Base-by-base conservation (phyloP, 2,888 invertebrate genomes). In the Volucella inanis region DNA sequence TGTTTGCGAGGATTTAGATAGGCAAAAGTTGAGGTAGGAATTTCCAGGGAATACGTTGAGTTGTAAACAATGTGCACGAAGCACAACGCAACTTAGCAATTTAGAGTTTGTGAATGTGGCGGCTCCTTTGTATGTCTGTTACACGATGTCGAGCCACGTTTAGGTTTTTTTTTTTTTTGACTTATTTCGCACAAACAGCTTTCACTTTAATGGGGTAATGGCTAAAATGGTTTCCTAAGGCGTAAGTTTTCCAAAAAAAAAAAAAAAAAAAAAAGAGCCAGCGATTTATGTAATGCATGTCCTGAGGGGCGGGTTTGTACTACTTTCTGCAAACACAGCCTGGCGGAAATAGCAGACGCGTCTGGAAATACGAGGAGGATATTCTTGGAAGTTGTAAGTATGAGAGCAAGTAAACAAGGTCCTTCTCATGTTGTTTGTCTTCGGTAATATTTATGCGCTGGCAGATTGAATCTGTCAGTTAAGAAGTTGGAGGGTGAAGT, bases 161-260 rank as follows among this genome's bases (percentile, higher is more conserved):
- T 64, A 31, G 18, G 4, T 55, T 52, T 15, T 50, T 12, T 6
- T 18, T 65, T 39, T 9, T 50, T 12, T 52, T 38, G 38, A n/a
- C n/a, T 68, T 47, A 68, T 68, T 38, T 55, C 47, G 31, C 74
- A 64, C 72, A 54, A 38, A 22, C 55, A 50, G 55, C 43, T 65
- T 38, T 6, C 61, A 54, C 61, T 68, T 76, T 76, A 76, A 68
- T 68, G 76, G 76, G 76, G 68, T 76, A 76, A 76, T 76, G 59
- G 67, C 6, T 6, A 62, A 22, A 55, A 62, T 45, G 61, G 50
- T 72, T 54, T 52, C 59, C 50, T 14, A 49, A 43, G 65, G 62
- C 50, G 64, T 45, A 15, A 8, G 22, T 65, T 64, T 49, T 55
- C 15, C 6, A 31, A 31, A 6, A n/a, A n/a, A n/a, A n/a, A n/a